Conservation (phyloP, 2,797 vertebrate species). For the Manis javanica region DNA sequence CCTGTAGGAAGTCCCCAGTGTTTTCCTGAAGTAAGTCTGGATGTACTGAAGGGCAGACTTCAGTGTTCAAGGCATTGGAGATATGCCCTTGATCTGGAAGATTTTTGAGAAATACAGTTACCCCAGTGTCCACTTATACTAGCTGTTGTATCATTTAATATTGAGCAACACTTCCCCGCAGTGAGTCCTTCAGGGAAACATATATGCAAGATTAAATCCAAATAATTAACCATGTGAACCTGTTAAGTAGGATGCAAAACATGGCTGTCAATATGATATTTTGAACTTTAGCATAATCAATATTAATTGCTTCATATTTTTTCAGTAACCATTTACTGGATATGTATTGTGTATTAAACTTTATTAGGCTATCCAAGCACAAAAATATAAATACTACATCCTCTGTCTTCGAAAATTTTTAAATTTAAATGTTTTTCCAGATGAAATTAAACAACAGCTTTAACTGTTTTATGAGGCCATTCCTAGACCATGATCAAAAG, state of each 20-base stretch:
- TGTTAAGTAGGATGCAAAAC: conserved; percentile 37
- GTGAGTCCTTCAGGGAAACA: not conserved
- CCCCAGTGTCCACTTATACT: not conserved
- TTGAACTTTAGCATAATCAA: conserved; percentile 30
- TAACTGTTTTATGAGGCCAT: not conserved
- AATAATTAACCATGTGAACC: conserved; percentile 24
- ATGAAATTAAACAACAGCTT: conserved; percentile 23
- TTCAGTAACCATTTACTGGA: conserved; percentile 31
- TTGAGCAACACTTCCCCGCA: not conserved
- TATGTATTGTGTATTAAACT: not conserved
- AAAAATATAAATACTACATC: not conserved
- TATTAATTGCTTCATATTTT: conserved; percentile 42
- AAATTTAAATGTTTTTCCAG: conserved; percentile 41
- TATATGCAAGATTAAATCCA: not conserved
- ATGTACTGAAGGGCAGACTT: not conserved
- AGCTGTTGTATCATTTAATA: not conserved
- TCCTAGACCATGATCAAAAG: not conserved
- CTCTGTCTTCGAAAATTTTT: not conserved
- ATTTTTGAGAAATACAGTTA: not conserved
- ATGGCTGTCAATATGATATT: conserved; percentile 3
- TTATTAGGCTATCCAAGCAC: not conserved
- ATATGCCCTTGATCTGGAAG: not conserved
- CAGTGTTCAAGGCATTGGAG: not conserved
- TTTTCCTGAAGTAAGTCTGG: not conserved
- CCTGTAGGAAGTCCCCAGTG: not conserved